Percentiles rank a stretch among this genome's conserved stretches.
These are phyloP conservation scores for Barbus barbus DNA, from an alignment of 2,113 vertebrate species.

Conservation along the genomic window DNA sequence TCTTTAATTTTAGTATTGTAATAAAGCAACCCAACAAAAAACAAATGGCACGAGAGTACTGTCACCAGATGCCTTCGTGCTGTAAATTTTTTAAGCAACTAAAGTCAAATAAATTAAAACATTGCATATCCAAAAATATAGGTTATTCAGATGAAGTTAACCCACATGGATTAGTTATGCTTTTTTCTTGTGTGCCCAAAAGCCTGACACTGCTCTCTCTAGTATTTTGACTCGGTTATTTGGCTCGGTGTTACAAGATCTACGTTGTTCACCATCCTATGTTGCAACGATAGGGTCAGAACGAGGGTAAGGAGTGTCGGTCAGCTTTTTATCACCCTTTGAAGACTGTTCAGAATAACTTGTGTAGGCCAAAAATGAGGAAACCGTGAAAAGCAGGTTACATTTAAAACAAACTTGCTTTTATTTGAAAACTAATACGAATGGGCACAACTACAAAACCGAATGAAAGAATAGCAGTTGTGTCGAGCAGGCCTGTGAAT, in stretches of 20 bases:
- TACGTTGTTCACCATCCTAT: background rate
- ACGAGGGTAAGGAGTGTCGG: conserved; percentile 2
- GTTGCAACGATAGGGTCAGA: conserved; percentile 12
- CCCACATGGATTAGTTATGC: background rate
- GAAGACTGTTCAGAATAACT: conserved; percentile 7
- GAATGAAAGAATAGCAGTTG: conserved; percentile 6
- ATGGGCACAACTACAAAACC: conserved; percentile 21
- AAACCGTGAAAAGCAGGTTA: background rate
- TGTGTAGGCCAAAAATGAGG: background rate
- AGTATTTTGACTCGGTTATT: conserved; percentile 7
- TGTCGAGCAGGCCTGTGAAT: no score
- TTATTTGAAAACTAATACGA: background rate
- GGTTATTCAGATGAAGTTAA: background rate
- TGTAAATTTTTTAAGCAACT: background rate
- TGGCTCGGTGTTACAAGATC: background rate
- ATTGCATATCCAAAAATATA: background rate
- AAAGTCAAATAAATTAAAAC: background rate
- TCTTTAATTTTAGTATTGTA: background rate
- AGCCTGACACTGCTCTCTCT: background rate
- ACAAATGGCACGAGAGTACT: background rate
- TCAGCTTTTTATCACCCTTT: background rate
- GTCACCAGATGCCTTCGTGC: background rate
- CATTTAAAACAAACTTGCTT: background rate
- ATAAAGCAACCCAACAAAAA: background rate
- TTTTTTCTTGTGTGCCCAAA: background rate